Percentiles rank a stretch among this genome's conserved stretches.
phyloP scores from a whole-genome alignment of 2,888 invertebrate genomes.

The Drosophila eohydei region DNA sequence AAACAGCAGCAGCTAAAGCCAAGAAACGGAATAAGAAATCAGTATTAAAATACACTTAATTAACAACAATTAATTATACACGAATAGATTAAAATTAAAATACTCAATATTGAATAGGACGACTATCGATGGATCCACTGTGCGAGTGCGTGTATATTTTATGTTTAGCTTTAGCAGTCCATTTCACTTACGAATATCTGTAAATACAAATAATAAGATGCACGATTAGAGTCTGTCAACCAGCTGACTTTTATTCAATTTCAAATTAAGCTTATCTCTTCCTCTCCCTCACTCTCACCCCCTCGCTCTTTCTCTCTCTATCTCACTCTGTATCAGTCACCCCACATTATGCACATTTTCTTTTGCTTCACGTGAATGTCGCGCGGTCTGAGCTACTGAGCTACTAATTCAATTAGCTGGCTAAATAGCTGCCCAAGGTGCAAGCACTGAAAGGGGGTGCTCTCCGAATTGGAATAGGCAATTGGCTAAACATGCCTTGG shows the following conservation, averaged over 20 bases:
- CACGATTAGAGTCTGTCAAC: conserved; percentile 68
- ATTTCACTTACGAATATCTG: conserved; percentile 57
- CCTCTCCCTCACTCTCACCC: not conserved
- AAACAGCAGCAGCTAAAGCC: conserved; percentile 25
- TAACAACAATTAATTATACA: conserved; percentile 6
- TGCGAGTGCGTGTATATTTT: conserved; percentile 49
- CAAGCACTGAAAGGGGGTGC: conserved; percentile 6
- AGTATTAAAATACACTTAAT: conserved; percentile 40
- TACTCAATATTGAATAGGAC: conserved; percentile 44
- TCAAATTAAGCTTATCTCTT: not conserved
- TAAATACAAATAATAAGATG: conserved; percentile 74
- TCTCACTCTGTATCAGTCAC: not conserved
- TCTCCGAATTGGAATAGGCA: conserved; percentile 31
- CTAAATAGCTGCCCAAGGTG: conserved; percentile 73
- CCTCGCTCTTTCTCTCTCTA: not conserved
- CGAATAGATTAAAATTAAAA: conserved; percentile 42
- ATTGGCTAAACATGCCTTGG: conserved; percentile 31
- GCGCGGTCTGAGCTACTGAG: conserved; percentile 21
- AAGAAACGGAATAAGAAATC: conserved; percentile 4
- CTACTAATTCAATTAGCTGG: conserved; percentile 69
- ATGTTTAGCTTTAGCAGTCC: conserved; percentile 61
- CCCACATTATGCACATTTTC: conserved; percentile 6
- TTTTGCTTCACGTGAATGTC: conserved; percentile 65
- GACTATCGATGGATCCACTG: conserved; percentile 26
- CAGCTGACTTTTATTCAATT: conserved; percentile 66